A percentile compares a stretch with the other conserved stretches of the same genome.
Conservation (phyloP, 1,140 invertebrate genomes). For the Lineus longissimus region DNA sequence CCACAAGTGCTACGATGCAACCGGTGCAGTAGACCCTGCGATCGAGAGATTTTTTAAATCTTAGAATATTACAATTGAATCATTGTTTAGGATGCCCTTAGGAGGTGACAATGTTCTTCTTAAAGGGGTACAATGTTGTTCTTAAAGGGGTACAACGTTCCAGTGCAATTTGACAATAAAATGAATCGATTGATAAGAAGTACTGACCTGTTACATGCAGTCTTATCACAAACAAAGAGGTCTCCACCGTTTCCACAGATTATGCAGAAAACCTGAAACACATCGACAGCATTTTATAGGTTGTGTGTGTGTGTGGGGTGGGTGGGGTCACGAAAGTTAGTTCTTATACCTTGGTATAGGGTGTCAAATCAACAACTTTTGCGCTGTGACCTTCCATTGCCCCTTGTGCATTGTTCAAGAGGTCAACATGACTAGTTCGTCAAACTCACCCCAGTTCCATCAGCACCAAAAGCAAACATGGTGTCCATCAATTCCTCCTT, state of each 20-base stretch:
- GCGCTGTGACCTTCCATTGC: too few relatives aligned
- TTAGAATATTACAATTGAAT: slow-evolving; percentile 9
- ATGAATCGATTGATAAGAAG: too few relatives aligned
- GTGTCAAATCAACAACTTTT: neutral
- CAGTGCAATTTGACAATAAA: too few relatives aligned
- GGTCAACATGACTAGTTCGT: too few relatives aligned
- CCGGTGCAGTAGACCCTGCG: slow-evolving; percentile 38
- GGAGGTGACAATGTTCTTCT: too few relatives aligned
- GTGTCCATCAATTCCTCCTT: slow-evolving; percentile 32
- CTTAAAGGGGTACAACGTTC: too few relatives aligned
- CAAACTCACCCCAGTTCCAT: slow-evolving; percentile 36
- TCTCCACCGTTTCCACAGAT: slow-evolving; percentile 43
- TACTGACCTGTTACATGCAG: slow-evolving; percentile 39
- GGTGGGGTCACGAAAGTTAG: slow-evolving; percentile 3
- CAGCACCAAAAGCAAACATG: slow-evolving; percentile 33
- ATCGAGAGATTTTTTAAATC: too few relatives aligned
- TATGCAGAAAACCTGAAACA: slow-evolving; percentile 39
- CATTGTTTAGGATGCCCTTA: too few relatives aligned
- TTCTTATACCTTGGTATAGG: neutral
- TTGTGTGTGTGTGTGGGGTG: neutral
- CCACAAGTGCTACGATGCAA: slow-evolving; percentile 37
- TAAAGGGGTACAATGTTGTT: too few relatives aligned
- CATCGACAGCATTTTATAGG: neutral
- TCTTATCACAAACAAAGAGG: slow-evolving; percentile 44
- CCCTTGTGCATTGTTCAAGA: too few relatives aligned